These are phyloP conservation scores for Vanessa atalanta DNA, from an alignment of 1,140 invertebrate genomes.

Conservation along the genomic window DNA sequence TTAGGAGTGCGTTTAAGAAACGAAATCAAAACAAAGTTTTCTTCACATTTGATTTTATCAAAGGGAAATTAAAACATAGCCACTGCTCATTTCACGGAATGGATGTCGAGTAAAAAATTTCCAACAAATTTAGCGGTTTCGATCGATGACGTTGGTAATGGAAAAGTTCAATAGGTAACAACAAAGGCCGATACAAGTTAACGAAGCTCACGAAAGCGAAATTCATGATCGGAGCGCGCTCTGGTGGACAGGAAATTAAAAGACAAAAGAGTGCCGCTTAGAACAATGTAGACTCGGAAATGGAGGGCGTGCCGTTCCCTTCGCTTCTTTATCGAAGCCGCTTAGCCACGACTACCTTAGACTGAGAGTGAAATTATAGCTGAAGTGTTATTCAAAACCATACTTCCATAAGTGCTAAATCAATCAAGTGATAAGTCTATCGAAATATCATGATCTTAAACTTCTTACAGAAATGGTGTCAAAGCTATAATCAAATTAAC, in stretches of 20 bases:
- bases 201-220: conserved; percentile 76
- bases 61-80: conserved; percentile 56
- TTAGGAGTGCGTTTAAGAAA: conserved; percentile 46
- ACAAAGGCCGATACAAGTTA: conserved; percentile 77
- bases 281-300: conserved; percentile 75
- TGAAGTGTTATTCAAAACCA: conserved; percentile 23
- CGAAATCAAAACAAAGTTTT: conserved; percentile 61
- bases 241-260: conserved; percentile 77
- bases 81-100: conserved; percentile 52
- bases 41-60: conserved; percentile 60
- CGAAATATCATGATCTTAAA: background rate
- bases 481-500: no score
- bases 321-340: conserved; percentile 40
- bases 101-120: conserved; percentile 63
- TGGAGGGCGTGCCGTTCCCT: conserved; percentile 64
- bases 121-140: conserved; percentile 73
- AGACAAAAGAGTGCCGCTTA: conserved; percentile 76
- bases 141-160: conserved; percentile 74
- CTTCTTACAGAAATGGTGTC: background rate
- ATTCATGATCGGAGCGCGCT: conserved; percentile 71
- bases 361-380: conserved; percentile 33
- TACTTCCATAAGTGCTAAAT: background rate
- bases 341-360: conserved; percentile 44
- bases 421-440: background rate
- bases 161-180: conserved; percentile 78